Conservation (phyloP, 1,140 invertebrate genomes). For the Steinernema feltiae region DNA sequence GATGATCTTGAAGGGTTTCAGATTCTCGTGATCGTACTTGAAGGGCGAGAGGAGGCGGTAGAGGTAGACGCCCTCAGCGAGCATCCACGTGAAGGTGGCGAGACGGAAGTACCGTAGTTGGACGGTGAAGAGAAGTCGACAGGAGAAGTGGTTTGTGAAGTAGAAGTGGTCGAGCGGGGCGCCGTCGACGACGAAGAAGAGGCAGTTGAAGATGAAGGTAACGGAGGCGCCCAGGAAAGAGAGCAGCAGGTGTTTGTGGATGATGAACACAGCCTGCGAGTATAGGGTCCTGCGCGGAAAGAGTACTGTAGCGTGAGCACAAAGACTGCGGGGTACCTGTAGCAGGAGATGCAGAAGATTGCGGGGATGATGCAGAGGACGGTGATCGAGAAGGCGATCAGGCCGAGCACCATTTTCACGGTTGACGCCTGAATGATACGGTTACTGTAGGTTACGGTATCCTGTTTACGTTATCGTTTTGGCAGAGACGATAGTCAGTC, state of each 20-base stretch:
- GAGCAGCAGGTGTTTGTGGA: constrained; percentile 64
- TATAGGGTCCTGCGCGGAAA: constrained; percentile 38
- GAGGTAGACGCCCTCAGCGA: constrained; percentile 64
- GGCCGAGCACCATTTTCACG: constrained; percentile 37
- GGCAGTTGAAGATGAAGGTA: constrained; percentile 52
- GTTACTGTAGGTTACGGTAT: neutral
- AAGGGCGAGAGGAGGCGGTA: constrained; percentile 63
- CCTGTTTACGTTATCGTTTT: neutral
- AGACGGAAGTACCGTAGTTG: constrained; percentile 50
- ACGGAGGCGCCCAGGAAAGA: constrained; percentile 62
- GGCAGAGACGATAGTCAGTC: neutral
- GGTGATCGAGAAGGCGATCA: constrained; percentile 59
- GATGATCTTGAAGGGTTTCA: constrained; percentile 61
- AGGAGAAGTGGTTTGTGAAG: constrained; percentile 42
- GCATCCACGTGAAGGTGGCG: constrained; percentile 60
- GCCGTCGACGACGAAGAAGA: constrained; percentile 59
- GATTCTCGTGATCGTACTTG: constrained; percentile 62
- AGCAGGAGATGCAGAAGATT: constrained; percentile 59
- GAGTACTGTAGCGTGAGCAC: constrained; percentile 44
- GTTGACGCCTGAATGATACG: constrained; percentile 39
- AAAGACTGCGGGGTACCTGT: constrained; percentile 60
- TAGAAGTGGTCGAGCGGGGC: constrained; percentile 27
- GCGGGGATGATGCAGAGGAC: constrained; percentile 60
- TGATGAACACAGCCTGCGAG: constrained; percentile 58
- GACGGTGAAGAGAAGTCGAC: constrained; percentile 51